Evolutionary conservation across 2,113 vertebrate species (phyloP).

Genomic region (Trogon melanurus): DNA sequence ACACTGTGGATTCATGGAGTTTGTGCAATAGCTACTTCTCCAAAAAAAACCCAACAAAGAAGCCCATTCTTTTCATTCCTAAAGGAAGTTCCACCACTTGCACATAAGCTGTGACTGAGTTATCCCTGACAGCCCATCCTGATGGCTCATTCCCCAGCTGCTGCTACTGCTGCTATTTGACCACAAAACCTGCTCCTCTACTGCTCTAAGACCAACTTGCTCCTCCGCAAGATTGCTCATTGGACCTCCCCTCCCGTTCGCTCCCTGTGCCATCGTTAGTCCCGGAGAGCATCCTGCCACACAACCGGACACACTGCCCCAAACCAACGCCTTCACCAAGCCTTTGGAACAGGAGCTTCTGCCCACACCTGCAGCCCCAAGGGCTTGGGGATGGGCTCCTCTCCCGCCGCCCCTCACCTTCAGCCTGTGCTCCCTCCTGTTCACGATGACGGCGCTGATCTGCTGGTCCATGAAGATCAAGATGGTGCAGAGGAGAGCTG

Average conservation of each 20-base stretch:
- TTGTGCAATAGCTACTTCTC: not conserved
- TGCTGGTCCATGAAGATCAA: constrained; percentile 99
- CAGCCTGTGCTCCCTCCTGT: constrained; percentile 96
- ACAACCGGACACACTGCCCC: rapidly evolving
- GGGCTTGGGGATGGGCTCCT: not conserved
- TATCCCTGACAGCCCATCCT: not conserved
- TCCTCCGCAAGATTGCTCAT: not conserved
- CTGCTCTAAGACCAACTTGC: not conserved
- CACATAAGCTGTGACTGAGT: not conserved
- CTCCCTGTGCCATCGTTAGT: not conserved
- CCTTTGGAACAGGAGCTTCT: not conserved
- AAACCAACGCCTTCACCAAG: not conserved
- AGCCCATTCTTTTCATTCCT: not conserved
- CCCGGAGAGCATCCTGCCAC: not conserved
- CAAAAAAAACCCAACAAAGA: not conserved
- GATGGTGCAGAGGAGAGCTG: constrained; percentile 95
- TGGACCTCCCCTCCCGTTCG: not conserved
- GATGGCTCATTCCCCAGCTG: not conserved
- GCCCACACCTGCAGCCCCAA: rapidly evolving
- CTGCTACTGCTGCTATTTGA: not conserved
- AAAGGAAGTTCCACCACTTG: not conserved
- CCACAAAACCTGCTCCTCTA: rapidly evolving
- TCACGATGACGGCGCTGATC: constrained; percentile 95
- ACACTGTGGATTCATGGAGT: not conserved
- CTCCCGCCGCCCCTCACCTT: constrained; percentile 76